Conservation (phyloP, 2,888 invertebrate species). For the Trissonchulus sp. region DNA sequence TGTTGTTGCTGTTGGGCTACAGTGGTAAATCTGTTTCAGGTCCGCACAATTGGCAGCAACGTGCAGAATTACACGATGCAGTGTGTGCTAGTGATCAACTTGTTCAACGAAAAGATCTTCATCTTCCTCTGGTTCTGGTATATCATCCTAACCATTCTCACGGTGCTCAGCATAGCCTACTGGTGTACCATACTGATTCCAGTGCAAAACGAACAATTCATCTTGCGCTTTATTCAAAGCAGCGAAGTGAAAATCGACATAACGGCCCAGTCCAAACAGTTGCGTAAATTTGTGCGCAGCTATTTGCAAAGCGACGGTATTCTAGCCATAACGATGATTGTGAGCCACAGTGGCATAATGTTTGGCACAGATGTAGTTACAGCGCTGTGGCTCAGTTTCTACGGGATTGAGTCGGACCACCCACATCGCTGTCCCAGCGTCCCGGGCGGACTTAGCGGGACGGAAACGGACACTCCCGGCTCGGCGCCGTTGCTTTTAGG, state of each 20-base stretch:
- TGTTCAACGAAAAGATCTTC: conserved; percentile 50
- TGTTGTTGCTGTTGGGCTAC: no score
- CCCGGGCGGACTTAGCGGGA: no score
- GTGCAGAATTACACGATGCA: conserved; percentile 50
- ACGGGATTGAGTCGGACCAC: conserved; percentile 19
- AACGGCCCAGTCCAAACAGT: conserved; percentile 10
- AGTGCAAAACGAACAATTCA: not conserved
- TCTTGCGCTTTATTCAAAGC: not conserved
- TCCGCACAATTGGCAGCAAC: conserved; percentile 46
- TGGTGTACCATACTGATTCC: conserved; percentile 43
- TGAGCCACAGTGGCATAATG: conserved; percentile 27
- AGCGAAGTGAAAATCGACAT: not conserved
- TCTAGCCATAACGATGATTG: conserved; percentile 32
- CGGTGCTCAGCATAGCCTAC: conserved; percentile 43
- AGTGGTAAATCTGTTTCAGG: conserved; percentile 40
- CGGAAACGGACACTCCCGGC: no score
- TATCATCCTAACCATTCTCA: conserved; percentile 42
- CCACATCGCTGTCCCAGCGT: no score
- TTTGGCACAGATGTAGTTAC: conserved; percentile 31
- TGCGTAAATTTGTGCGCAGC: conserved; percentile 27
- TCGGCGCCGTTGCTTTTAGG: no score
- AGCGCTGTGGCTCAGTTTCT: conserved; percentile 30
- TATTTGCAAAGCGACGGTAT: conserved; percentile 32
- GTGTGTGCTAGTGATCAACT: conserved; percentile 50
- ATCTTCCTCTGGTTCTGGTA: conserved; percentile 49